Percentiles rank a stretch among this genome's conserved stretches.
Evolutionary conservation across 2,888 invertebrate genomes (phyloP).

Genomic region (Macaria notata): DNA sequence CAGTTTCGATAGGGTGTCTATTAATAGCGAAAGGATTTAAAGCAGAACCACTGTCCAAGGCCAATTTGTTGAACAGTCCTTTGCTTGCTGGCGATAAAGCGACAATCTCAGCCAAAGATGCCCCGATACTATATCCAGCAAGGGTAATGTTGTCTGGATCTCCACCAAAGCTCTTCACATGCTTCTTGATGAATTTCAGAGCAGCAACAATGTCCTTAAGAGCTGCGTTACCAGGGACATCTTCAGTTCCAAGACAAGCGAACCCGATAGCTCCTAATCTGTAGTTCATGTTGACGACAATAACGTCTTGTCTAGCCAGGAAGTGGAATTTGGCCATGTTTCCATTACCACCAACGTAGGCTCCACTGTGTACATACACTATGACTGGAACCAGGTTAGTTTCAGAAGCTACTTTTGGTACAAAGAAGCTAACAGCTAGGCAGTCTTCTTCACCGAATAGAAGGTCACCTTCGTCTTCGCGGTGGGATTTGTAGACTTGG

Average conservation of each 20-base stretch:
- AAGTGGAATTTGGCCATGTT: conserved; percentile 79
- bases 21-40: conserved; percentile 66
- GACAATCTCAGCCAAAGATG: conserved; percentile 75
- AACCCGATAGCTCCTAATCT: conserved; percentile 88
- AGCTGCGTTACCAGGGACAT: conserved; percentile 91
- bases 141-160: conserved; percentile 89
- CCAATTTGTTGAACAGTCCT: conserved; percentile 64
- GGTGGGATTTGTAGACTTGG: conserved; percentile 58
- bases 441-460: conserved; percentile 66
- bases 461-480: conserved; percentile 46
- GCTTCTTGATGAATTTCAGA: conserved; percentile 87
- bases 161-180: conserved; percentile 90
- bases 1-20: conserved; percentile 64
- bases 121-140: conserved; percentile 91
- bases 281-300: conserved; percentile 87
- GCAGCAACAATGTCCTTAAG: conserved; percentile 92
- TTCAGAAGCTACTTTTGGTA: conserved; percentile 57
- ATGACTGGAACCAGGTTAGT: conserved; percentile 63
- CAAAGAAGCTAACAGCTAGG: conserved; percentile 56
- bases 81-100: conserved; percentile 56
- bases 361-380: conserved; percentile 71
- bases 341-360: conserved; percentile 63
- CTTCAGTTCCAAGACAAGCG: conserved; percentile 82
- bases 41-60: conserved; percentile 71
- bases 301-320: conserved; percentile 85